Conservation (phyloP, 2,888 invertebrate genomes). For the Eristalinus aeneus region DNA sequence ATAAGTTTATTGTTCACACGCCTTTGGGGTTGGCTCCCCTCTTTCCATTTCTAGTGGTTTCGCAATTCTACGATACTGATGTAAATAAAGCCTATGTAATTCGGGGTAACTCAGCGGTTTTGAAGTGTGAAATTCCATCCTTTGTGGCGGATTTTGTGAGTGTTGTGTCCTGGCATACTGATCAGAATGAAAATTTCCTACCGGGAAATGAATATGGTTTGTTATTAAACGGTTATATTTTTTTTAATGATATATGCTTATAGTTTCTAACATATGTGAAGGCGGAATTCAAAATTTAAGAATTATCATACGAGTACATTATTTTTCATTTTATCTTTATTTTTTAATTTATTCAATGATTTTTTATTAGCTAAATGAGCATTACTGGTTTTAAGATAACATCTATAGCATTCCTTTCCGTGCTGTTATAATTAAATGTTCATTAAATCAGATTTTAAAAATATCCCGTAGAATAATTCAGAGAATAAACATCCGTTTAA, state of each 20-base stretch:
- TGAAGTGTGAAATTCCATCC: conserved; percentile 94
- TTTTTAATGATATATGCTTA: not conserved
- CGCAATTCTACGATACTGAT: conserved; percentile 94
- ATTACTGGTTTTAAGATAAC: no score
- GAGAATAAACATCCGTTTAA: no score
- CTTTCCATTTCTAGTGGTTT: conserved; percentile 85
- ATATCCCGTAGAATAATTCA: no score
- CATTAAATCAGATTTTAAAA: no score
- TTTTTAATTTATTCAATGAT: not conserved
- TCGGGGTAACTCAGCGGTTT: conserved; percentile 91
- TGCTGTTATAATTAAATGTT: no score
- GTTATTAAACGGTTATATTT: conserved; percentile 72
- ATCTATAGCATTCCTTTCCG: no score
- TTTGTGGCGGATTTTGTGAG: conserved; percentile 96
- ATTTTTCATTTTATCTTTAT: not conserved
- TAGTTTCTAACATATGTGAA: conserved; percentile 26
- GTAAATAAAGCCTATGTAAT: conserved; percentile 96
- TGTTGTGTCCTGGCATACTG: conserved; percentile 93
- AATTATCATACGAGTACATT: not conserved
- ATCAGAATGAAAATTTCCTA: conserved; percentile 81
- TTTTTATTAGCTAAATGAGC: no score
- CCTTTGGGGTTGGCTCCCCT: not conserved
- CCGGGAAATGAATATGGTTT: conserved; percentile 81
- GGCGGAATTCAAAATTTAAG: conserved; percentile 7
- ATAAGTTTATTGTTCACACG: conserved; percentile 5